Conservation (phyloP, 2,113 vertebrate species). For the Calonectris borealis region DNA sequence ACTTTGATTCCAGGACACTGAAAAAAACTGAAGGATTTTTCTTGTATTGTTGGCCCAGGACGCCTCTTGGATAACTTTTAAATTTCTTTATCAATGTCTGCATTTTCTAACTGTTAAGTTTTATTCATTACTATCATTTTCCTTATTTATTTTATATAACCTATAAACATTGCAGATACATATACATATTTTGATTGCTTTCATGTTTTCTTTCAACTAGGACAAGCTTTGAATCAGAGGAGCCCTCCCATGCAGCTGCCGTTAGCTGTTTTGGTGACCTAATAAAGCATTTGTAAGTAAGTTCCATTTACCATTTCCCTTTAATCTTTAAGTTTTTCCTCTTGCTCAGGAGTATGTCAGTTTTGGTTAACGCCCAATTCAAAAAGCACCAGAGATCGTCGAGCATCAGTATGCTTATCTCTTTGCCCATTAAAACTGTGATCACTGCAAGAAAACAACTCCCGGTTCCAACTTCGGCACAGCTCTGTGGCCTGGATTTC, state of each 20-base stretch:
- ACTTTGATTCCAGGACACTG: not conserved
- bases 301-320: not conserved
- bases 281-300: not conserved
- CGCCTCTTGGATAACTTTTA: not conserved
- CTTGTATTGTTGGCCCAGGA: not conserved
- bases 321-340: not conserved
- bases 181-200: not conserved
- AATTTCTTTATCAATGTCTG: not conserved
- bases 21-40: not conserved
- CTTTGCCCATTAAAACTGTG: not conserved
- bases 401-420: not conserved
- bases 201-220: not conserved
- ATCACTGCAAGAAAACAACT: not conserved
- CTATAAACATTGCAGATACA: not conserved
- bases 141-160: not conserved
- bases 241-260: not conserved
- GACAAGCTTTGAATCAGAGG: not conserved
- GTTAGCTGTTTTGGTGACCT: not conserved
- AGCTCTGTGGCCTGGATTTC: rapidly evolving
- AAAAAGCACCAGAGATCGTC: not conserved
- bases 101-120: not conserved
- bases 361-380: not conserved
- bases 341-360: not conserved
- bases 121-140: not conserved
- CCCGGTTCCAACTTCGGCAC: rapidly evolving